phyloP scores from a whole-genome alignment of 2,888 invertebrate species.

The Lasioglossum lativentre region DNA sequence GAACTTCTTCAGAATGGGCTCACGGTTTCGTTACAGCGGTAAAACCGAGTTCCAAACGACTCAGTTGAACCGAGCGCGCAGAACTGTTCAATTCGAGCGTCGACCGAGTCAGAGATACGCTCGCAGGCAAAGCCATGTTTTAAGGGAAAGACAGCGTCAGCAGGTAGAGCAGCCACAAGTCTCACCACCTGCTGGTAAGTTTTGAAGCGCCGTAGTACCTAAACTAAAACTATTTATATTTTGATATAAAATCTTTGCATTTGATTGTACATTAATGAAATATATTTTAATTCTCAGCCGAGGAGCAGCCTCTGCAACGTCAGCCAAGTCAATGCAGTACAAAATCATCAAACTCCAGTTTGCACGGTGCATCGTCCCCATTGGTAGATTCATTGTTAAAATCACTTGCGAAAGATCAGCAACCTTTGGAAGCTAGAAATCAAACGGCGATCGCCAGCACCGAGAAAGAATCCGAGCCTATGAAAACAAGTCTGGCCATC shows the following conservation, averaged over 20 bases:
- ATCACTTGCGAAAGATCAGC: slow-evolving; percentile 90
- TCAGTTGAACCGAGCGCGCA: slow-evolving; percentile 94
- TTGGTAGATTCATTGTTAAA: slow-evolving; percentile 91
- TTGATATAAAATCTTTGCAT: background rate
- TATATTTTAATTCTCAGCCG: slow-evolving; percentile 67
- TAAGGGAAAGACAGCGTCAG: slow-evolving; percentile 92
- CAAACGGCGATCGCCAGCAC: slow-evolving; percentile 86
- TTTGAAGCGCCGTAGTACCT: slow-evolving; percentile 48
- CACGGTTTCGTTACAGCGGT: slow-evolving; percentile 97
- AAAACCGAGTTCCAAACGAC: slow-evolving; percentile 99
- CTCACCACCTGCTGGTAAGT: slow-evolving; percentile 76
- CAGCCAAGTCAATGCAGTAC: slow-evolving; percentile 80
- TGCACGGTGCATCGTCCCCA: slow-evolving; percentile 84
- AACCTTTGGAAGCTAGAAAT: slow-evolving; percentile 87
- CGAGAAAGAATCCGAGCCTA: slow-evolving; percentile 88
- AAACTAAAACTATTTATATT: background rate
- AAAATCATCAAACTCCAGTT: slow-evolving; percentile 84
- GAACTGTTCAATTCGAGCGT: slow-evolving; percentile 98
- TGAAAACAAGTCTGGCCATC: slow-evolving; percentile 88
- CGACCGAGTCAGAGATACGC: slow-evolving; percentile 98
- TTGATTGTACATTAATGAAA: background rate
- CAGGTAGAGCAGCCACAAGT: slow-evolving; percentile 78
- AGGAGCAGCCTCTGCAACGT: slow-evolving; percentile 80
- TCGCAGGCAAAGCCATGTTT: slow-evolving; percentile 94
- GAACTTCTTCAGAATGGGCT: slow-evolving; percentile 99